Conservation (phyloP, 2,888 invertebrate genomes). For the Temnothorax unifasciatus region DNA sequence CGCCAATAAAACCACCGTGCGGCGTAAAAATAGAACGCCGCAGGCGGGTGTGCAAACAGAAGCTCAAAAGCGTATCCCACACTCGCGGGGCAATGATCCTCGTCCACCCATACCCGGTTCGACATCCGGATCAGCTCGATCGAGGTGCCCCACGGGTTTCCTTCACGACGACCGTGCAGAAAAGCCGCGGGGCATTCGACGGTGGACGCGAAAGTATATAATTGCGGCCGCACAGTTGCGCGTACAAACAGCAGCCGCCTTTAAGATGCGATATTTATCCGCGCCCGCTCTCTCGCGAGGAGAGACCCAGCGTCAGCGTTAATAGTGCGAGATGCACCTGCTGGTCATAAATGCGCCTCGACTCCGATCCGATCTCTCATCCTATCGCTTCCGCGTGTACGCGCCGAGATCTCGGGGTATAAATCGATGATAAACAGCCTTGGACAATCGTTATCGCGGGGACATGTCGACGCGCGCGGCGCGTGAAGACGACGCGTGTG, state of each 20-base stretch:
- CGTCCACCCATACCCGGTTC: conserved; percentile 39
- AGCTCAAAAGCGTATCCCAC: conserved; percentile 47
- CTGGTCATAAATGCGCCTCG: conserved; percentile 28
- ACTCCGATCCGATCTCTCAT: conserved; percentile 21
- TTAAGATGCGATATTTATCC: conserved; percentile 21
- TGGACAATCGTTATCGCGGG: conserved; percentile 38
- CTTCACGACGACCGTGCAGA: background rate
- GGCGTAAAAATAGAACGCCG: conserved; percentile 78
- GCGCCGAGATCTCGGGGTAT: conserved; percentile 1
- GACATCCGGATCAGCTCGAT: conserved; percentile 47
- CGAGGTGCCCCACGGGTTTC: background rate
- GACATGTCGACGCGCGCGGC: background rate
- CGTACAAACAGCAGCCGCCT: conserved; percentile 18
- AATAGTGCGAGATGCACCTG: conserved; percentile 42
- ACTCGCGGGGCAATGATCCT: conserved; percentile 69
- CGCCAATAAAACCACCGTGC: conserved; percentile 47
- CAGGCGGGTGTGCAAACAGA: conserved; percentile 75
- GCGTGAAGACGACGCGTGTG: background rate
- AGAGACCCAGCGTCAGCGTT: background rate
- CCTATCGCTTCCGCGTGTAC: conserved; percentile 30
- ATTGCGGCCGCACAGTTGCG: conserved; percentile 36
- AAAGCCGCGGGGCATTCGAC: background rate
- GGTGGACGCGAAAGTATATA: conserved; percentile 19
- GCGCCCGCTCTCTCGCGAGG: background rate
- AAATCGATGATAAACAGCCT: conserved; percentile 26